Evolutionary conservation across 1,140 invertebrate genomes (phyloP), one percentile per base, ranked within the genome.

Genomic region (Centruroides vittatus): DNA sequence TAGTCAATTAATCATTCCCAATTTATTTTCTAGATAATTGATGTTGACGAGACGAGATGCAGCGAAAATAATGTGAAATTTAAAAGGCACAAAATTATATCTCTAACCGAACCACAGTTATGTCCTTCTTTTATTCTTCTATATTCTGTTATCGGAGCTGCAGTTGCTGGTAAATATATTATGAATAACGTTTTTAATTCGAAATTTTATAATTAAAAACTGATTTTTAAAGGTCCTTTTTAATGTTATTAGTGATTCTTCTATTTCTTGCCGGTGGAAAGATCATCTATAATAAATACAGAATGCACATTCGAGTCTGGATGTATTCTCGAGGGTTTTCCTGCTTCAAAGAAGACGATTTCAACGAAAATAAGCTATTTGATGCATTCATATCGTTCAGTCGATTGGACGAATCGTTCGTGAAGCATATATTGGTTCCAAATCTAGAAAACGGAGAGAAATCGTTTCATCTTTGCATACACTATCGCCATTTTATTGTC

Each of bases 381-480:
- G 90, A 94, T 68, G 88, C 86, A 0, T 93, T 93, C 71, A 79
- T 93, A 51, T 89, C 88, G 62, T 92, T 84, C 70, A 86, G 88
- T 1, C 82, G 88, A 67, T 66, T 73, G 69, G 90, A 93, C 70
- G 81, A 84, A 60, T 76, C 80, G 69, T 82, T 92, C 1, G 71
- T 81, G 0, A 61, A 71, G 3, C 3, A 6, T 41, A 41, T 6
- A 41, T 41, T 41, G 41, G 41, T 3, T 41, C 41, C 41, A 8
- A 41, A 5, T 5, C 41, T 41, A 41, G 89, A 93, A 75, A 82
- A 82, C 47, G 23, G 60, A 3, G 57, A 61, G 4, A 58, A 61
- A n/a, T 64, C 69, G 23, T 74, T 73, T 65, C 66, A 65, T 35
- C 64, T 78, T 0, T 92, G 88, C 68, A 66, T 93, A 5, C 88